Base-by-base conservation (phyloP, 2,888 invertebrate species). In the Pocota personata region DNA sequence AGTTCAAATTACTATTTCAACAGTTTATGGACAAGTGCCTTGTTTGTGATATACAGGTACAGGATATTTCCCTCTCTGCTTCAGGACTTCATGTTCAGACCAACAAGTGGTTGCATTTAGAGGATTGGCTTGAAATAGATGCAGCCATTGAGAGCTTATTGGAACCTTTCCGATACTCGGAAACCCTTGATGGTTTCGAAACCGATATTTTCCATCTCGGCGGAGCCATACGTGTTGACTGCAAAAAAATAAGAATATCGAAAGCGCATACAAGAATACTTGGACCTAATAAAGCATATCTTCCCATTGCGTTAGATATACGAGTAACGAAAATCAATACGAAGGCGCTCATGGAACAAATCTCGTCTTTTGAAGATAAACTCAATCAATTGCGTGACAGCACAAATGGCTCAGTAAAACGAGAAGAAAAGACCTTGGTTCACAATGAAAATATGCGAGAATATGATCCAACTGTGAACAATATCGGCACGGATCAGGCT, bases 21-120 rank as follows among this genome's bases (percentile, higher is more conserved):
- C 21, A 86, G 86, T 72, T 86, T 50, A 77, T 77, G 86, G 76
- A 72, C 16, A 86, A 86, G 58, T 82, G 67, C 27, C 76, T 86
- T 48, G 77, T 86, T 19, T 86, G 80, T 67, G 86, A 86, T 64
- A 72, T 86, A 1, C 75, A 86, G 35, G 76, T 86, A 24, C 64
- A 82, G 43, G 66, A 76, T 46, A 52, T 86, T 37, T 43, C 14
- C 4, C 27, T 82, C 2, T 24, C 71, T 1, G 55, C 46, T 3
- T 52, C 71, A 30, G 86, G 86, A 48, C 30, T 67, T 8, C 35
- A 72, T 19, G 35, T 82, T 3, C 37, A 72, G 24, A 82, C 86
- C 48, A 86, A 86, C 76, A 86, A 86, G 82, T 88, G 88, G 88
- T 55, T 88, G 48, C 86, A 87, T 21, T 69, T 82, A 3, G 86